Evolutionary conservation across 2,888 invertebrate genomes (phyloP).

Genomic region (Augiades crinisus): DNA sequence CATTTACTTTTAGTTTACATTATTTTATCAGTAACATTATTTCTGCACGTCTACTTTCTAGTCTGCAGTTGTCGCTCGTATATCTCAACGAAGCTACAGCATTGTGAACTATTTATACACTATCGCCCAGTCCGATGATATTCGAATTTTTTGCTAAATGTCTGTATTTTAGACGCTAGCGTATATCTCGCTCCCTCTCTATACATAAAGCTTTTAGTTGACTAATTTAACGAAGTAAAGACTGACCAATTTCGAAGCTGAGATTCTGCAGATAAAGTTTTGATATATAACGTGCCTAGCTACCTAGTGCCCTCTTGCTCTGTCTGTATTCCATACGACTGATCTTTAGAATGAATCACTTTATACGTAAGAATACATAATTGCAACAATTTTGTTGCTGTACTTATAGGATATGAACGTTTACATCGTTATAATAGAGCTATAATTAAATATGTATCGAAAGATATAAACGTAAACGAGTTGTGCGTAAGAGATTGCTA

Average conservation of each 20-base stretch:
- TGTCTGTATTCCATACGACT: too few relatives aligned
- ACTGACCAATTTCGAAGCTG: too few relatives aligned
- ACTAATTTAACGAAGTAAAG: too few relatives aligned
- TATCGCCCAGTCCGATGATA: background rate
- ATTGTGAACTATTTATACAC: background rate
- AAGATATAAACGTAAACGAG: constrained; percentile 8
- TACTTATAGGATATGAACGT: constrained; percentile 5
- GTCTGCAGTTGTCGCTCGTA: background rate
- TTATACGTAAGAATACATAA: constrained; percentile 19
- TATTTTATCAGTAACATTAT: constrained; percentile 11
- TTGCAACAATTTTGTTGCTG: constrained; percentile 18
- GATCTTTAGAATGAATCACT: too few relatives aligned
- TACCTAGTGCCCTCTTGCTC: too few relatives aligned
- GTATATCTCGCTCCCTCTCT: too few relatives aligned
- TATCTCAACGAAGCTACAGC: background rate
- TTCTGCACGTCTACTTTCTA: background rate
- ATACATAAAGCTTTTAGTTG: too few relatives aligned
- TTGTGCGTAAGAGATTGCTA: constrained; percentile 22
- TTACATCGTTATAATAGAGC: constrained; percentile 9
- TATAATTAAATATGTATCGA: constrained; percentile 21
- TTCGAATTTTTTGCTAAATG: background rate
- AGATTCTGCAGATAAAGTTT: too few relatives aligned
- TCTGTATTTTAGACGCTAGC: too few relatives aligned
- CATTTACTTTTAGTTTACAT: constrained; percentile 22
- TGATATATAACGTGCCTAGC: too few relatives aligned